These are phyloP conservation scores for Mimumesa dahlbomi DNA, from an alignment of 2,888 invertebrate genomes.

Conservation along the genomic window DNA sequence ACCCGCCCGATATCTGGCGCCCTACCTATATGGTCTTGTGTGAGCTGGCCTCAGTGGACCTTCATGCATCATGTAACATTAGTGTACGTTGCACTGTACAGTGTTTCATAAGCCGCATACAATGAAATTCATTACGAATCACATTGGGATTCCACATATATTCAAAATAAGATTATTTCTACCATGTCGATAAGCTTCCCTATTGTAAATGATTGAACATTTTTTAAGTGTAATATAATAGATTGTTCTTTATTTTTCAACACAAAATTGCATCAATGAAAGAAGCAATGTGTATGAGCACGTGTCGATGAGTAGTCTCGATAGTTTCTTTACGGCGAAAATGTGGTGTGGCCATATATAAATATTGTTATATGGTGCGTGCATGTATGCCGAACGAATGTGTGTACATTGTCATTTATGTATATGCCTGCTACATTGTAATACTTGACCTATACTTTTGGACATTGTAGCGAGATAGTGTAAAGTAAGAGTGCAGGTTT, in stretches of 20 bases:
- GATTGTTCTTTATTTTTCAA: conserved; percentile 78
- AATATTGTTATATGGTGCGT: conserved; percentile 59
- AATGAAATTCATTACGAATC: conserved; percentile 64
- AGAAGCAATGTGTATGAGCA: conserved; percentile 72
- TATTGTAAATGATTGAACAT: conserved; percentile 77
- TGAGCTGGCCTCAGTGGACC: conserved; percentile 74
- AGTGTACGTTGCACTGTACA: conserved; percentile 54
- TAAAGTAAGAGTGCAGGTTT: conserved; percentile 66
- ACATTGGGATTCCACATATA: conserved; percentile 65
- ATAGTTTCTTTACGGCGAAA: conserved; percentile 55
- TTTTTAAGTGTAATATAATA: conserved; percentile 75
- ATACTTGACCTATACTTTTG: conserved; percentile 78
- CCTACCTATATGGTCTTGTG: conserved; percentile 72
- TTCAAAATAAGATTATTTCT: conserved; percentile 67
- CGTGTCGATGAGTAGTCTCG: conserved; percentile 62
- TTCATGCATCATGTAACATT: conserved; percentile 48
- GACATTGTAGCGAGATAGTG: conserved; percentile 73
- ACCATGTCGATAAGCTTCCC: conserved; percentile 74
- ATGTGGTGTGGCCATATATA: conserved; percentile 57
- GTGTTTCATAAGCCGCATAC: conserved; percentile 60
- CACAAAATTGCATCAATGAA: conserved; percentile 56
- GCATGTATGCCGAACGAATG: conserved; percentile 55
- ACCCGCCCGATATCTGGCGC: conserved; percentile 76
- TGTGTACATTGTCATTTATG: conserved; percentile 64
- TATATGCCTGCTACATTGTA: conserved; percentile 72